A percentile compares a stretch with the other conserved stretches of the same genome.
These are phyloP conservation scores for Psittacara wagleri DNA, from an alignment of 2,113 vertebrate genomes.

Conservation along the genomic window DNA sequence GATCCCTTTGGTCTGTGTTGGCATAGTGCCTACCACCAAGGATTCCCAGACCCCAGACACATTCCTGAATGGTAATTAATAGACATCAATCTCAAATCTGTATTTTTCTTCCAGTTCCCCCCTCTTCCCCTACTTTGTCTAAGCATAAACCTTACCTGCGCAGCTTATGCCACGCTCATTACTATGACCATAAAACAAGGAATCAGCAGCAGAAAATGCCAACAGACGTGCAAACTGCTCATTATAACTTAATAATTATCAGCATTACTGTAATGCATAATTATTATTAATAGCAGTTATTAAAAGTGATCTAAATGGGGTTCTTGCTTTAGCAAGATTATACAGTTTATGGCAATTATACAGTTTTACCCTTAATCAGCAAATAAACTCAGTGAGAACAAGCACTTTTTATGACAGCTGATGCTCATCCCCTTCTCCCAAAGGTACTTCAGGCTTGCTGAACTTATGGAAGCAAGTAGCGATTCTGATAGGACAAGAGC, in stretches of 20 bases:
- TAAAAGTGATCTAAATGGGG: background rate
- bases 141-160: background rate
- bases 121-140: background rate
- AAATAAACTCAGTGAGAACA: background rate
- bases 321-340: background rate
- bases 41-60: background rate
- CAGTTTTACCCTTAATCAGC: background rate
- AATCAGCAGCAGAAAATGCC: background rate
- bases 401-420: background rate
- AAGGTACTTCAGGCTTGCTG: background rate
- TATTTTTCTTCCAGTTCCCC: fast-evolving
- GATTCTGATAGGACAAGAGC: background rate
- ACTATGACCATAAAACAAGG: background rate
- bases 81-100: background rate
- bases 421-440: background rate
- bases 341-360: background rate
- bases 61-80: background rate
- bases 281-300: constrained; percentile 13
- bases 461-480: background rate
- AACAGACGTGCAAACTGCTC: background rate
- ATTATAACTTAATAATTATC: background rate
- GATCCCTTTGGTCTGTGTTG: background rate
- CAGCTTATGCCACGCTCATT: background rate
- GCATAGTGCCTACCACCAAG: background rate
- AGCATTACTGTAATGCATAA: background rate